A percentile compares a stretch with the other conserved stretches of the same genome.
These are phyloP conservation scores for Smutsia gigantea DNA, from an alignment of 2,797 vertebrate genomes.

Conservation along the genomic window DNA sequence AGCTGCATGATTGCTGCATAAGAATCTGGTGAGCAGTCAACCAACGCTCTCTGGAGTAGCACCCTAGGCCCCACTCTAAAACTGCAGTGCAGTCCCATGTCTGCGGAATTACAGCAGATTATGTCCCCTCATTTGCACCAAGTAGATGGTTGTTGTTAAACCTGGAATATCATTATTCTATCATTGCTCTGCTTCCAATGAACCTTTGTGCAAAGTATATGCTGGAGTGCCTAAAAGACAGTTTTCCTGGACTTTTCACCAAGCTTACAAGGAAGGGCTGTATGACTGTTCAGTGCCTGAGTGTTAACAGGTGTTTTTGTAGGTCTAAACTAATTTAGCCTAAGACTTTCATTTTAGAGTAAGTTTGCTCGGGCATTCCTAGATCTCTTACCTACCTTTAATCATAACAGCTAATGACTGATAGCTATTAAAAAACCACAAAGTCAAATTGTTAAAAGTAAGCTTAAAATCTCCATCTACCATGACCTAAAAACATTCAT, in stretches of 20 bases:
- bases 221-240: neutral
- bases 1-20: neutral
- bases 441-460: neutral
- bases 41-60: neutral
- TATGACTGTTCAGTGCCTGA: neutral
- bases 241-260: neutral
- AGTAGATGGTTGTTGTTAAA: neutral
- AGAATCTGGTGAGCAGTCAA: neutral
- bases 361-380: neutral
- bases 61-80: accelerated
- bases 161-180: neutral
- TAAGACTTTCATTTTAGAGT: neutral
- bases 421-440: neutral
- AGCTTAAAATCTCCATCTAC: neutral
- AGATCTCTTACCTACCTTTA: neutral
- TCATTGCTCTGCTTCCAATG: neutral
- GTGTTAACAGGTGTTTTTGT: neutral
- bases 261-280: neutral
- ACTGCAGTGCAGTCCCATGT: neutral
- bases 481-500: neutral
- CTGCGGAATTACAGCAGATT: neutral
- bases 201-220: neutral
- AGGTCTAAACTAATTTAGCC: neutral
- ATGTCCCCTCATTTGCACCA: neutral
- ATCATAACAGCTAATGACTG: neutral